Conservation (phyloP, 2,113 vertebrate genomes). For the Typhlomys cinereus region DNA sequence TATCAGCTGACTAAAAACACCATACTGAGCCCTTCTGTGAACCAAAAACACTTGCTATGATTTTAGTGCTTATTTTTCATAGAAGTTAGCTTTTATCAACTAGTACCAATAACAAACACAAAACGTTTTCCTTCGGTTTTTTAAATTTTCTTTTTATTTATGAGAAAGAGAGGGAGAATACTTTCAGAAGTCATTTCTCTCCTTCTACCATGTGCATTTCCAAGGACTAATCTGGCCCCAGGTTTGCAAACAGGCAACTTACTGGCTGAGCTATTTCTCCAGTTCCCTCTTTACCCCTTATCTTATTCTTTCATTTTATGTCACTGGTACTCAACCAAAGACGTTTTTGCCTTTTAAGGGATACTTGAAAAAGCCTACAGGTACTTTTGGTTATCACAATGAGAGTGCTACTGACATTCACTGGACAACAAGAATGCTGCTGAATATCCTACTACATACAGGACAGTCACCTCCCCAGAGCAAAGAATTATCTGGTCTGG, state of each 20-base stretch:
- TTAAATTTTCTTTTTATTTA: too few relatives aligned
- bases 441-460: conserved; percentile 17
- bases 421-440: neutral
- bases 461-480: neutral
- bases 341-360: neutral
- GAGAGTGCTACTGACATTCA: neutral
- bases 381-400: neutral
- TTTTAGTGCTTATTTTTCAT: conserved; percentile 24
- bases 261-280: too few relatives aligned
- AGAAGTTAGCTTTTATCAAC: conserved; percentile 22
- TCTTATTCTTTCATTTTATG: neutral
- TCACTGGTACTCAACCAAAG: neutral
- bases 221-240: too few relatives aligned
- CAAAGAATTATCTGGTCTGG: neutral
- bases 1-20: neutral
- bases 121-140: neutral
- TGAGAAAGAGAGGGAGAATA: too few relatives aligned
- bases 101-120: neutral
- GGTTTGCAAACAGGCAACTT: too few relatives aligned
- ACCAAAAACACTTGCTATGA: conserved; percentile 9
- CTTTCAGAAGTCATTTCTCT: too few relatives aligned
- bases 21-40: neutral
- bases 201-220: too few relatives aligned
- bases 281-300: conserved; percentile 4
- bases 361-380: conserved; percentile 33